A percentile compares a stretch with the other conserved stretches of the same genome.
Evolutionary conservation across 2,113 vertebrate species (phyloP).

Genomic region (Abramis brama): DNA sequence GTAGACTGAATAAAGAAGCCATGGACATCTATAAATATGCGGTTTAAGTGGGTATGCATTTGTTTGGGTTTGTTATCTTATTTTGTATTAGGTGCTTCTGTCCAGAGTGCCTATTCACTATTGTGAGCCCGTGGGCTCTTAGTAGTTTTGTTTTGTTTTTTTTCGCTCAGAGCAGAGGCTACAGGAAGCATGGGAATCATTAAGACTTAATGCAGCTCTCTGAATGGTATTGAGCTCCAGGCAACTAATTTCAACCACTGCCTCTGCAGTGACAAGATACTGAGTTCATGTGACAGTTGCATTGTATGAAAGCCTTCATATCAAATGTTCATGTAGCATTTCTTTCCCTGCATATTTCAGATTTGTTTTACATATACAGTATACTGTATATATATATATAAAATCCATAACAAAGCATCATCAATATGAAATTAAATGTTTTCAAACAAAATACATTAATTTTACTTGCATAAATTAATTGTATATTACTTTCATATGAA

Average conservation of each 20-base stretch:
- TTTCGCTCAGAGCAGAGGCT: background rate
- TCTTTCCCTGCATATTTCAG: background rate
- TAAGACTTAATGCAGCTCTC: slow-evolving; percentile 37
- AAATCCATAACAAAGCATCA: no score
- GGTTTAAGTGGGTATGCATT: background rate
- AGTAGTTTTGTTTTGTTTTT: slow-evolving; percentile 21
- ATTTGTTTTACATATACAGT: background rate
- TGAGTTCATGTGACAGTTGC: slow-evolving; percentile 33
- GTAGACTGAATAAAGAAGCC: background rate
- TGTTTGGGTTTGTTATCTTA: background rate
- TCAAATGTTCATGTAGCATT: background rate
- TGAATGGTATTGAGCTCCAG: slow-evolving; percentile 28
- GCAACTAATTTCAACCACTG: slow-evolving; percentile 22
- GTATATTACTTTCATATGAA: no score
- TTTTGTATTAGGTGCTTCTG: background rate
- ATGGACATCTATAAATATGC: background rate
- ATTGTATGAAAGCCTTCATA: background rate
- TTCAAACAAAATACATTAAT: no score
- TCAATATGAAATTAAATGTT: no score
- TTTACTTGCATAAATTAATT: no score
- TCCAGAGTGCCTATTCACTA: background rate
- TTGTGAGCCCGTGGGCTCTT: background rate
- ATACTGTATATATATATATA: no score
- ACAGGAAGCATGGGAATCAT: slow-evolving; percentile 7
- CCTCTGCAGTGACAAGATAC: background rate